These are phyloP conservation scores for Aldabrachelys gigantea DNA, from an alignment of 2,113 vertebrate genomes.

Conservation along the genomic window DNA sequence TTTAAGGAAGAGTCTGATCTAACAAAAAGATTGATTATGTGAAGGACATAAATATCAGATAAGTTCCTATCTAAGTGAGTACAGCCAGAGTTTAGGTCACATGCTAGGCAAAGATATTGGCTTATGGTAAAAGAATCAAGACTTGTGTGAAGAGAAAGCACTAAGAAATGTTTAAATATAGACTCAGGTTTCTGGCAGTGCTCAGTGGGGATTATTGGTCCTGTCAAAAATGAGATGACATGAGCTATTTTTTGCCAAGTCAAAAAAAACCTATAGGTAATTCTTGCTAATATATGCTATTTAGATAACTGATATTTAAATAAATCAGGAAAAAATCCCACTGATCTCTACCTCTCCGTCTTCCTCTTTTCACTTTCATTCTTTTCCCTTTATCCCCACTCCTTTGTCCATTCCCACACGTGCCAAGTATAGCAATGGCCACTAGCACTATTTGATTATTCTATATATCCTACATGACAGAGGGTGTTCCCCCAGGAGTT, in stretches of 20 bases:
- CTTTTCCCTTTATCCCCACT: background rate
- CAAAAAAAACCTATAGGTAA: background rate
- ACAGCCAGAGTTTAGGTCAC: background rate
- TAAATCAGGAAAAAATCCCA: background rate
- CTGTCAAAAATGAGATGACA: background rate
- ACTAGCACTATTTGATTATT: background rate
- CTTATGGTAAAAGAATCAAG: background rate
- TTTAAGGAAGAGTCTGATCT: background rate
- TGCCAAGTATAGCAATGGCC: background rate
- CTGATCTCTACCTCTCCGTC: background rate
- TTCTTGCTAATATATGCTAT: background rate
- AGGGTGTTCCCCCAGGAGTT: background rate
- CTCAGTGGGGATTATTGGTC: background rate
- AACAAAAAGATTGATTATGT: background rate
- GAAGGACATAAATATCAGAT: background rate
- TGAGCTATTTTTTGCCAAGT: background rate
- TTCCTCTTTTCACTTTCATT: background rate
- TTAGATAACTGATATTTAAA: background rate
- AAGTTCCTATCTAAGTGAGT: background rate
- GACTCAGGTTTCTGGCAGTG: conserved; percentile 11
- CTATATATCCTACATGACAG: background rate
- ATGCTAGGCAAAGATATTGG: background rate
- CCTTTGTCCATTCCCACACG: background rate
- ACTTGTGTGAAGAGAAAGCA: conserved; percentile 9
- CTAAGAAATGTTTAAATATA: background rate